phyloP scores from a whole-genome alignment of 2,113 vertebrate species.

The Zosterops hypoxanthus region DNA sequence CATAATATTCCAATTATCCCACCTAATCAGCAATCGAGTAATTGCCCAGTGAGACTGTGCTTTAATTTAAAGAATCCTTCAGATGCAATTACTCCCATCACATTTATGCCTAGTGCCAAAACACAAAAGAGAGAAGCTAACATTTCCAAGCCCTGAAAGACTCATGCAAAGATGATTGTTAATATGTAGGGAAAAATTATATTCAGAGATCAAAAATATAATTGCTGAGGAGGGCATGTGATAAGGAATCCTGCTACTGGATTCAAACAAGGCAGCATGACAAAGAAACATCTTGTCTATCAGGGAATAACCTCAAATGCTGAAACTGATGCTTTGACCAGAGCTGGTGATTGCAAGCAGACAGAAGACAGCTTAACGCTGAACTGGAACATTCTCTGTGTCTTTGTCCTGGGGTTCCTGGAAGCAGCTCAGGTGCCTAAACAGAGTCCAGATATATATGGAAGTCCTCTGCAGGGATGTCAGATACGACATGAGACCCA shows the following conservation, averaged over 20 bases:
- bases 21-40: rapidly evolving
- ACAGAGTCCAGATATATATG: neutral
- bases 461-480: neutral
- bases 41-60: neutral
- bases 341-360: neutral
- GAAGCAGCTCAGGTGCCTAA: neutral
- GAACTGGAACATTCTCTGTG: neutral
- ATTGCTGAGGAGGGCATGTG: neutral
- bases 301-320: neutral
- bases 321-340: neutral
- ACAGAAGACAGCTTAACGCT: neutral
- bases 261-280: neutral
- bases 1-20: neutral
- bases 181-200: neutral
- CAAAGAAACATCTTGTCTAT: neutral
- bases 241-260: neutral
- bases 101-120: neutral
- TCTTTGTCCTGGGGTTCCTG: neutral
- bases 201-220: neutral
- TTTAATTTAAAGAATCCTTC: neutral
- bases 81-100: neutral
- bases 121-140: neutral
- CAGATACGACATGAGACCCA: neutral
- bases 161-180: neutral
- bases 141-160: neutral